phyloP scores from a whole-genome alignment of 2,888 invertebrate species.

The Cephus nigrinus region DNA sequence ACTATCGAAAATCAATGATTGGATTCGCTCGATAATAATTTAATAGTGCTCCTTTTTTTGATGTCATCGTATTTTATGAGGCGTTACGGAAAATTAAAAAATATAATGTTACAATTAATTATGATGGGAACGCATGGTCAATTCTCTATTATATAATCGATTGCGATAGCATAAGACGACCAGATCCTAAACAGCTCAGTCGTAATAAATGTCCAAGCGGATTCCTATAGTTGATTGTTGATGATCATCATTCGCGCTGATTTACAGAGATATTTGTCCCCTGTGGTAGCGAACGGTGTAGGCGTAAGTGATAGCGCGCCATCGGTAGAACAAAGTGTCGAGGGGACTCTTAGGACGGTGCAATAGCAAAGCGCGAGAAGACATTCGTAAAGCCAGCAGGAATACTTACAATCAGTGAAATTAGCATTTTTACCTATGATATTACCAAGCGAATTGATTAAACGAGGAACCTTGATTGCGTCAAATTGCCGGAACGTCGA shows the following conservation, averaged over 20 bases:
- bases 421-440: constrained; percentile 33
- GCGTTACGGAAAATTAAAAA: neutral
- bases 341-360: neutral
- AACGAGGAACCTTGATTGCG: constrained; percentile 45
- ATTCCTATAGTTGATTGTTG: neutral
- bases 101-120: neutral
- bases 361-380: neutral
- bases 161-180: neutral
- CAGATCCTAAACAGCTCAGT: neutral
- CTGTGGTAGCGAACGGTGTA: constrained; percentile 33
- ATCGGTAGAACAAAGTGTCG: constrained; percentile 5
- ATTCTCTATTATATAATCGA: neutral
- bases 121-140: neutral
- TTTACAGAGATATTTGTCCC: constrained; percentile 34
- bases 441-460: constrained; percentile 40
- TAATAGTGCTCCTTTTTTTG: neutral
- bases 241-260: constrained; percentile 26
- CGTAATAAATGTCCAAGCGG: neutral
- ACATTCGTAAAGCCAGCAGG: neutral
- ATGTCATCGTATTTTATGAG: neutral
- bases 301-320: constrained; percentile 30
- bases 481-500: constrained; percentile 47
- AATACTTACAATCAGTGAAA: constrained; percentile 13
- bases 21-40: too few relatives aligned
- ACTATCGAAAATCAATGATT: neutral